Base-by-base conservation (phyloP, 2,113 vertebrate genomes). In the Neoarius graeffei region DNA sequence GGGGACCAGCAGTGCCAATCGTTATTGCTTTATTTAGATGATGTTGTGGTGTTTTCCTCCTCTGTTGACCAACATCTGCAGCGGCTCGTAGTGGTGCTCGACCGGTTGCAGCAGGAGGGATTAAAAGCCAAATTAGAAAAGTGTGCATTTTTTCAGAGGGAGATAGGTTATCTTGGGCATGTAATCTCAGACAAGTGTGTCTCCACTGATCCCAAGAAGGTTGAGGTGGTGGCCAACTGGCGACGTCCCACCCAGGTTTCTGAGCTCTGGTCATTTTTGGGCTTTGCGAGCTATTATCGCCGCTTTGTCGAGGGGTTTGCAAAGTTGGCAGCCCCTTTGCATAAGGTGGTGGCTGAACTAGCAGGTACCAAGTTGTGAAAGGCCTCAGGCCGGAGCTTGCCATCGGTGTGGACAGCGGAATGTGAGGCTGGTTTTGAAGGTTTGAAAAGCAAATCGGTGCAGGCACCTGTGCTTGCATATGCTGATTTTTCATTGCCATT, bases 141-240 rank as follows among this genome's bases (percentile, higher is more conserved):
- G 10, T 85, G 82, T 15, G 3, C 8, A 5, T 90, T 85, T 15
- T 88, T 85, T 50, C 64, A 81, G 17, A 13, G 2, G n/a, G 62
- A 66, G 8, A 2, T 90, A 0, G 9, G 14, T 1, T 88, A 83
- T 25, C 5, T 89, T 5, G 77, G 88, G 0, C 84, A 89, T 25
- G 0, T 88, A 0, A 62, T 84, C 1, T 88, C 87, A 3, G 20
- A 6, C 0, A 0, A 50, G 5, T 52, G 89, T 1, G 85, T 90
- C 0, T 50, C 83, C 1, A 90, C 87, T 0, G 80, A 84, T 9
- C 80, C 87, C 0, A 17, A 67, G 5, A 88, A 90, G 81, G 30
- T 90, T 15, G 17, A 0, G 2, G 66, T 54, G 25, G 86, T 83
- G 14, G 67, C 30, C 9, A 14, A 87, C 1, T 90, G 86, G 89